These are phyloP conservation scores for Anguilla pacifica DNA, from an alignment of 2,797 vertebrate species.

Conservation along the genomic window DNA sequence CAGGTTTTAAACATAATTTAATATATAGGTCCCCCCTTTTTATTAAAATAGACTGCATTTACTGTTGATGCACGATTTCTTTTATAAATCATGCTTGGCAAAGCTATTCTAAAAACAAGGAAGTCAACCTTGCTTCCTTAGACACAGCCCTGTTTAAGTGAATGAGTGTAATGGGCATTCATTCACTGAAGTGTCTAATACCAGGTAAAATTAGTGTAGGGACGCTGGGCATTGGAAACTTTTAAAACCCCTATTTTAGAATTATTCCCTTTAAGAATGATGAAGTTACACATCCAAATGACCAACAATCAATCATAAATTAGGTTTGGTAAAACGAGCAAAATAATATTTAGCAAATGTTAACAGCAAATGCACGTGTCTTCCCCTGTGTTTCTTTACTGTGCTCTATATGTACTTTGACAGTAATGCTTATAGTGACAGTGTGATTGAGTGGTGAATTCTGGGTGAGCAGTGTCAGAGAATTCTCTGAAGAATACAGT, in stretches of 20 bases:
- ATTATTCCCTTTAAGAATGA: neutral
- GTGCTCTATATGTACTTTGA: neutral
- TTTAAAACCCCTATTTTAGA: neutral
- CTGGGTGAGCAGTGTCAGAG: neutral
- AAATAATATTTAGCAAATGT: neutral
- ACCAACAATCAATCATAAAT: too few species aligned
- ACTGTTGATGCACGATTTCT: neutral
- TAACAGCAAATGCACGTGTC: neutral
- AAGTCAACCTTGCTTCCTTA: neutral
- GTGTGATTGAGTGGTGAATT: neutral
- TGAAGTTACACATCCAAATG: neutral
- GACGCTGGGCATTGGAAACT: too few species aligned
- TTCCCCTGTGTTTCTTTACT: neutral
- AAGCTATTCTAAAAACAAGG: neutral
- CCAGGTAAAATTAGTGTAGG: neutral
- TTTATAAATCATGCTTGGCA: neutral
- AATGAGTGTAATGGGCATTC: neutral
- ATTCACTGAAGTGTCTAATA: neutral
- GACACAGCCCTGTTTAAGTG: neutral
- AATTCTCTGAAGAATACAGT: neutral
- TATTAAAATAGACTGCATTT: neutral
- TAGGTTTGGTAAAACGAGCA: neutral
- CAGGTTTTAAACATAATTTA: neutral
- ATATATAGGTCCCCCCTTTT: neutral
- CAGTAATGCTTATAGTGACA: neutral